Evolutionary conservation across 1,140 invertebrate genomes (phyloP).

Genomic region (Brachionus rubens): DNA sequence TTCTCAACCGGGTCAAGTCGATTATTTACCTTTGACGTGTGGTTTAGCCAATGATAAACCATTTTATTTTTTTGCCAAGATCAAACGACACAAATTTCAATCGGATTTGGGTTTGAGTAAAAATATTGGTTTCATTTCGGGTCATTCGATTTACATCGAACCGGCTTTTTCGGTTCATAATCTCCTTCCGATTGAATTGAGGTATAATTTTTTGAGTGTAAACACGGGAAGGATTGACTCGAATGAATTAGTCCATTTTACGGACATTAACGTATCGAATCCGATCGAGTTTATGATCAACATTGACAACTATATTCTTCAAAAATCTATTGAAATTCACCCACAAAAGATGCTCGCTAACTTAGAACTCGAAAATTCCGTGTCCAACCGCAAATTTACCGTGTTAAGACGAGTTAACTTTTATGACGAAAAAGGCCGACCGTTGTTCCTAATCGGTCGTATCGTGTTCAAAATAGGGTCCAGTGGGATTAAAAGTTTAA

Average conservation of each 20-base stretch:
- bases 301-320: slow-evolving; percentile 17
- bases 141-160: slow-evolving; percentile 34
- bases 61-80: slow-evolving; percentile 39
- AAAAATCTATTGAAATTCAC: slow-evolving; percentile 29
- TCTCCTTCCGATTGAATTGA: slow-evolving; percentile 31
- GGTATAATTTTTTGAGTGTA: neutral
- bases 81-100: slow-evolving; percentile 25
- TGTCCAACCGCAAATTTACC: slow-evolving; percentile 20
- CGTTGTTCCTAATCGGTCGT: slow-evolving; percentile 50
- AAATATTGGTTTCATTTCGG: neutral
- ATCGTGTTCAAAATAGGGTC: slow-evolving; percentile 52
- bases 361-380: neutral
- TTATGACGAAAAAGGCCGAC: slow-evolving; percentile 44
- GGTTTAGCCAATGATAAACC: neutral
- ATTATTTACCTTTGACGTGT: slow-evolving; percentile 24
- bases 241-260: neutral
- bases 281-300: slow-evolving; percentile 2
- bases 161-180: slow-evolving; percentile 24
- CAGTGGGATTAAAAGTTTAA: neutral
- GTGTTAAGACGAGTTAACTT: slow-evolving; percentile 20
- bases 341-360: neutral
- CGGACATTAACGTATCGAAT: slow-evolving; percentile 13
- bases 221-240: slow-evolving; percentile 1
- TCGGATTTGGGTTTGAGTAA: neutral
- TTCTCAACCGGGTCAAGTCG: slow-evolving; percentile 10